Conservation (phyloP, 2,113 vertebrate genomes). For the Microtus ochrogaster region DNA sequence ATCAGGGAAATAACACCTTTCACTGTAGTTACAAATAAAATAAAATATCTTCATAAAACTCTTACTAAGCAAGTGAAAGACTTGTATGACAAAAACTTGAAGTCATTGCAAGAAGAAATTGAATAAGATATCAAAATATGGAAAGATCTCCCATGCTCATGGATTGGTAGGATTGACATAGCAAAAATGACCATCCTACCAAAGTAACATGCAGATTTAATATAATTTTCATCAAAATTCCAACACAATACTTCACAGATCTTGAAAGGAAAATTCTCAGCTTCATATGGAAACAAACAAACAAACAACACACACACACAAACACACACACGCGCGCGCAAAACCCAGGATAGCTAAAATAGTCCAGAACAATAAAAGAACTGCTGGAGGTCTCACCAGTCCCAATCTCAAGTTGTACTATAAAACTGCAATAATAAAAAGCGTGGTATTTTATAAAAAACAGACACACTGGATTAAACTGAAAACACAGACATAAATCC, state of each 20-base stretch:
- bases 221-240: neutral
- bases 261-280: neutral
- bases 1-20: neutral
- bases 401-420: neutral
- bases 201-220: neutral
- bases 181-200: neutral
- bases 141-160: neutral
- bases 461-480: neutral
- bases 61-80: neutral
- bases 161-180: neutral
- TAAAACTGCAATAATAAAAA: neutral
- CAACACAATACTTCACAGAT: neutral
- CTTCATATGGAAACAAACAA: neutral
- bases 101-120: neutral
- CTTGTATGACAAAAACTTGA: neutral
- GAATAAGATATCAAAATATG: neutral
- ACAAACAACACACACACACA: neutral
- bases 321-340: rapidly evolving
- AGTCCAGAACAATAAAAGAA: neutral
- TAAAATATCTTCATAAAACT: neutral
- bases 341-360: neutral
- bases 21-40: neutral
- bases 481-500: neutral
- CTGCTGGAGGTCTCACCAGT: neutral
- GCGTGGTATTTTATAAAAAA: too few species aligned